phyloP scores from a whole-genome alignment of 1,140 invertebrate species.

The Leptinotarsa defecta region DNA sequence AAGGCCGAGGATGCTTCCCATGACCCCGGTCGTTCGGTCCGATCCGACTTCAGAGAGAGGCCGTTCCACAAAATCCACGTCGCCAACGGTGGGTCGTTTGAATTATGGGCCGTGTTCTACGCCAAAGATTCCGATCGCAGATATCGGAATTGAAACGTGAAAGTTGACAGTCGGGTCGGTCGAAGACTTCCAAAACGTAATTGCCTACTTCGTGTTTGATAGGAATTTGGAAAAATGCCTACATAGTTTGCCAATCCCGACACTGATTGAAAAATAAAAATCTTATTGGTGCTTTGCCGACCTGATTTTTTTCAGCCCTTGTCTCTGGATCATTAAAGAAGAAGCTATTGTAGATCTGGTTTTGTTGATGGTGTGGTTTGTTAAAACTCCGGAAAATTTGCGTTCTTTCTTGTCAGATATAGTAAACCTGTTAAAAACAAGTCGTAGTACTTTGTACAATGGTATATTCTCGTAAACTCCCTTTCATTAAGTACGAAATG shows the following conservation, averaged over 20 bases:
- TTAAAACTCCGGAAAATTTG: neutral
- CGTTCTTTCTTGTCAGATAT: neutral
- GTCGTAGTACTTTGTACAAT: no score
- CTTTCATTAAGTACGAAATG: conserved; percentile 61
- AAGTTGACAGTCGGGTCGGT: conserved; percentile 1
- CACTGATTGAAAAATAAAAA: no score
- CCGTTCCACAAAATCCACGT: conserved; percentile 1
- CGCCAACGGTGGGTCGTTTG: neutral
- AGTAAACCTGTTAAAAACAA: no score
- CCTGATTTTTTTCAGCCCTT: no score
- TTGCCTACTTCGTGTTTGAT: neutral
- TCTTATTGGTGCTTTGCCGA: no score
- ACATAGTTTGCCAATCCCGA: no score
- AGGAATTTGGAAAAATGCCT: neutral
- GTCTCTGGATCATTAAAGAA: no score
- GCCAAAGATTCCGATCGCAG: neutral
- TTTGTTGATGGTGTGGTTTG: neutral
- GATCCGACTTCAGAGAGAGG: neutral
- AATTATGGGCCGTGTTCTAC: conserved; percentile 5
- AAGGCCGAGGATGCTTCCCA: conserved; percentile 16
- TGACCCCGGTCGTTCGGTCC: conserved; percentile 7
- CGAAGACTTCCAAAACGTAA: neutral
- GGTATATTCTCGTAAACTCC: neutral
- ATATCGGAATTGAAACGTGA: conserved; percentile 8
- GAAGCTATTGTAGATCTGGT: neutral